These are phyloP conservation scores for Cyclophora punctaria DNA, from an alignment of 2,888 invertebrate genomes.

Conservation along the genomic window DNA sequence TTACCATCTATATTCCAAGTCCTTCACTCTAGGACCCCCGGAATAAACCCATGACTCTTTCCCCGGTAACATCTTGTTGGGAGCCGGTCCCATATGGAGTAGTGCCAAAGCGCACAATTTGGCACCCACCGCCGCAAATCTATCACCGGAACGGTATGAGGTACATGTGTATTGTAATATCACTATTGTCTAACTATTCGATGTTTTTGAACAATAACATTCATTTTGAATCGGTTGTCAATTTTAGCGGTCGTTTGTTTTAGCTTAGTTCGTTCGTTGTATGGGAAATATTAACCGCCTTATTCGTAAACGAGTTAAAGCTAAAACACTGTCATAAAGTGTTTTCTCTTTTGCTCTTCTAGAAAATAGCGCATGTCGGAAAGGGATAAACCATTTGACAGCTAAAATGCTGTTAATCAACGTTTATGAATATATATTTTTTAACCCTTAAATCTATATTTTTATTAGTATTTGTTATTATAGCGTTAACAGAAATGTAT, in stretches of 20 bases:
- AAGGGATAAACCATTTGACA: no score
- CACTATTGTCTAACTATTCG: background rate
- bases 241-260: background rate
- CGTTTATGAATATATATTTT: no score
- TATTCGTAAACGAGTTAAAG: no score
- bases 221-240: background rate
- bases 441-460: no score
- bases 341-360: no score
- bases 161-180: slow-evolving; percentile 2
- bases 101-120: slow-evolving; percentile 33
- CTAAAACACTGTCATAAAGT: no score
- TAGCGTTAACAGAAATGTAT: no score
- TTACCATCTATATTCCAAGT: no score
- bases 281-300: no score
- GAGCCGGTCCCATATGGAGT: slow-evolving; percentile 22
- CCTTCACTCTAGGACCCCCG: background rate
- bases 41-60: slow-evolving; percentile 8
- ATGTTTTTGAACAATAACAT: background rate
- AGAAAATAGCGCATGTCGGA: no score
- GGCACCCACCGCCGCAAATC: slow-evolving; percentile 29
- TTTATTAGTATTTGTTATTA: no score
- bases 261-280: background rate
- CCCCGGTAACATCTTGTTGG: slow-evolving; percentile 8
- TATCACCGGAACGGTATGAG: slow-evolving; percentile 22
- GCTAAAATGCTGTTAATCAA: no score